These are phyloP conservation scores for Mus musculus DNA, from an alignment of 2,113 vertebrate genomes.

Conservation along the genomic window GRCm39 chr14:122410501-122411000, in stretches of 20 bases:
- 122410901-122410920: slow-evolving; percentile 78
- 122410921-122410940: slow-evolving; percentile 69
- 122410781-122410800: slow-evolving; percentile 70
- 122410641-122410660: not conserved
- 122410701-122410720: slow-evolving; percentile 31
- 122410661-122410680: slow-evolving; percentile 57
- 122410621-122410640: not conserved
- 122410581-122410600: slow-evolving; percentile 49
- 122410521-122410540: slow-evolving; percentile 2
- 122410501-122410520: not conserved
- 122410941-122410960: slow-evolving; percentile 74
- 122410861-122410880: slow-evolving; percentile 73
- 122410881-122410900: slow-evolving; percentile 76
- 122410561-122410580: slow-evolving; percentile 65
- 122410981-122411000: slow-evolving; percentile 65
- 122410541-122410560: slow-evolving; percentile 58
- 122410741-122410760: slow-evolving; percentile 71
- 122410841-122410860: slow-evolving; percentile 74
- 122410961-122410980: slow-evolving; percentile 58
- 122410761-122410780: slow-evolving; percentile 76
- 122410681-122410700: slow-evolving; percentile 45
- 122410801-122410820: slow-evolving; percentile 67
- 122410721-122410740: slow-evolving; percentile 63
- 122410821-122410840: slow-evolving; percentile 75
- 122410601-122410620: not conserved